Evolutionary conservation across 2,888 invertebrate genomes (phyloP), one percentile per base, ranked within the genome.

Genomic region (Scelioninae gen. 1): DNA sequence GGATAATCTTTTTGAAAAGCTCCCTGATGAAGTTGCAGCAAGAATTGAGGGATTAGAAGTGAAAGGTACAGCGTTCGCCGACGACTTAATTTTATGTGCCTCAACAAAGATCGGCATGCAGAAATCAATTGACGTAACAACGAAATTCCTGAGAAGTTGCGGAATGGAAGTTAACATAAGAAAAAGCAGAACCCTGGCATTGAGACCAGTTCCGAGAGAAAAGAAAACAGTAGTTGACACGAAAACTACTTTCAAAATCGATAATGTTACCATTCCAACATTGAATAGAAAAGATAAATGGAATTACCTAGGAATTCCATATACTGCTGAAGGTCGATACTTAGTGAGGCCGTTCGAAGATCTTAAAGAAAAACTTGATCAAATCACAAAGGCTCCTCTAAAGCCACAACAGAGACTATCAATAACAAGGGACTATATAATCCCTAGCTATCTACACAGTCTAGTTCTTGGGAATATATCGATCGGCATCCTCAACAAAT

Each of bases 121-220:
- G 83, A 16, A 10, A 29, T 0, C 15, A 34, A 0, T 29, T 68
- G 0, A 16, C 45, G 11, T 40, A 0, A 13, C 66, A 0, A 2
- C n/a, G 0, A 15, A 38, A 13, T 29, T 16, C 9, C 11, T 66
- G 3, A 5, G 11, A 1, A 5, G 7, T 0, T 53, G 10, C 13
- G 66, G 84, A 10, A 74, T 88, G 0, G 53, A 89, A 62, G 69
- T 83, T 6, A 89, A 85, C 76, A 29, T 63, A 49, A 83, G 38
- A 34, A 92, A 91, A 85, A 72, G 66, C 9, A 38, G 31, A 7
- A 60, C 76, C 0, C 15, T 83, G 0, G 43, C 74, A 0, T 13
- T 82, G 0, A 13, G 4, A 5, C 45, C 51, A 10, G 72, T 86
- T 0, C 82, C 84, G 0, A 53, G 80, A 0, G 9, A 71, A 2